phyloP scores from a whole-genome alignment of 2,888 invertebrate species.

The Crepidodera aurea region DNA sequence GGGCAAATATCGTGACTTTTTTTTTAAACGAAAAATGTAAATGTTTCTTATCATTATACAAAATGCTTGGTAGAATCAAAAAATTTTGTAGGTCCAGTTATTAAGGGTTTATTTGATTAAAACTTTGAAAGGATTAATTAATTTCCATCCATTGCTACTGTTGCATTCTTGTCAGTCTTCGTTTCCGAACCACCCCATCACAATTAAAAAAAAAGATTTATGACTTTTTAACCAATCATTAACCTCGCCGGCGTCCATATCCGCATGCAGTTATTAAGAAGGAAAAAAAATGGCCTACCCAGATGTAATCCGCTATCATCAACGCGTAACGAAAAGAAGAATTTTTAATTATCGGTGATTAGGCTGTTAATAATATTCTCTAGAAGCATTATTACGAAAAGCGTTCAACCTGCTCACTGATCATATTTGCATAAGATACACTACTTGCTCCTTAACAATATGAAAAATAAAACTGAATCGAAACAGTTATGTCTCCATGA shows the following conservation, averaged over 20 bases:
- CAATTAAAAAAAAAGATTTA: background rate
- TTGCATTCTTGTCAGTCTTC: background rate
- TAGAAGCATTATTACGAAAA: background rate
- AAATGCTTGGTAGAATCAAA: too few relatives aligned
- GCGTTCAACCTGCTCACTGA: background rate
- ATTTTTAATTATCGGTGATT: conserved; percentile 30
- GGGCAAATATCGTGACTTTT: too few relatives aligned
- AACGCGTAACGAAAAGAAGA: conserved; percentile 26
- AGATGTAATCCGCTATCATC: conserved; percentile 24
- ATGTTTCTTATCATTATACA: too few relatives aligned
- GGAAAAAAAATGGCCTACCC: conserved; percentile 7
- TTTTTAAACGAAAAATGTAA: too few relatives aligned
- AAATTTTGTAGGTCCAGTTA: too few relatives aligned
- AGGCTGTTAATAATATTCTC: conserved; percentile 16
- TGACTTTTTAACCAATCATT: background rate
- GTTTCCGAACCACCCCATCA: background rate
- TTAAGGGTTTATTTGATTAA: too few relatives aligned
- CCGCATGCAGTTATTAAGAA: background rate
- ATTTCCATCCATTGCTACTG: too few relatives aligned
- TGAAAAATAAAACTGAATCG: conserved; percentile 16
- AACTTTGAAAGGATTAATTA: too few relatives aligned
- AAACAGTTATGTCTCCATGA: conserved; percentile 20
- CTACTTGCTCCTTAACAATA: conserved; percentile 3
- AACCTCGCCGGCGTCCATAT: background rate
- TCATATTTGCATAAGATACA: conserved; percentile 27